Conservation (phyloP, 1,140 invertebrate genomes). For the Globodera ellingtonae region DNA sequence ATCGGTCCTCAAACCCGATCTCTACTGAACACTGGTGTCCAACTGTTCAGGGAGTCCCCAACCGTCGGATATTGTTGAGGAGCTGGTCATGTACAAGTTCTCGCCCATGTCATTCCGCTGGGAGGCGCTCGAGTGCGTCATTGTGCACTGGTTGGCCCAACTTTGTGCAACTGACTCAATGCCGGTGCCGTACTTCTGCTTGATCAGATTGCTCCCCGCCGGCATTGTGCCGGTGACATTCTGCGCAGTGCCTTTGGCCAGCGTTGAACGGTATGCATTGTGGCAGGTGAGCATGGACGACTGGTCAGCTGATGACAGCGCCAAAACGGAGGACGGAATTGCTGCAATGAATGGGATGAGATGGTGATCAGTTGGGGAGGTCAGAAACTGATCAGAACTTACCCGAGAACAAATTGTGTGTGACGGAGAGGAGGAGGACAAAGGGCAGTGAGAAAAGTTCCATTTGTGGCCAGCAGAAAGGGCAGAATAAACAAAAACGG, state of each 20-base stretch:
- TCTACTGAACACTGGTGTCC: not conserved
- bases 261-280: not conserved
- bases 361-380: too few species aligned
- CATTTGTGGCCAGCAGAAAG: too few species aligned
- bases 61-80: not conserved
- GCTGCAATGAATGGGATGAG: too few species aligned
- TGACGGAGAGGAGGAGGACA: too few species aligned
- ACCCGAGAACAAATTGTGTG: too few species aligned
- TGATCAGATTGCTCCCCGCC: not conserved
- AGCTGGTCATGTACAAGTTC: not conserved
- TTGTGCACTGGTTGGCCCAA: conserved; percentile 10
- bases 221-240: conserved; percentile 10
- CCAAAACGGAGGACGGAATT: too few species aligned
- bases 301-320: too few species aligned
- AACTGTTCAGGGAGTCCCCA: not conserved
- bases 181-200: not conserved
- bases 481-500: too few species aligned
- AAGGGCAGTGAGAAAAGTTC: too few species aligned
- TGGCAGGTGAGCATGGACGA: not conserved
- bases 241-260: conserved; percentile 2
- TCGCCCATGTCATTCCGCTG: not conserved
- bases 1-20: too few species aligned
- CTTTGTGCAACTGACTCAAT: conserved; percentile 1
- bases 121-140: not conserved
- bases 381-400: too few species aligned